A percentile compares a stretch with the other conserved stretches of the same genome.
Evolutionary conservation across 2,797 vertebrate genomes (phyloP).

Genomic region (Eremophila alpestris): DNA sequence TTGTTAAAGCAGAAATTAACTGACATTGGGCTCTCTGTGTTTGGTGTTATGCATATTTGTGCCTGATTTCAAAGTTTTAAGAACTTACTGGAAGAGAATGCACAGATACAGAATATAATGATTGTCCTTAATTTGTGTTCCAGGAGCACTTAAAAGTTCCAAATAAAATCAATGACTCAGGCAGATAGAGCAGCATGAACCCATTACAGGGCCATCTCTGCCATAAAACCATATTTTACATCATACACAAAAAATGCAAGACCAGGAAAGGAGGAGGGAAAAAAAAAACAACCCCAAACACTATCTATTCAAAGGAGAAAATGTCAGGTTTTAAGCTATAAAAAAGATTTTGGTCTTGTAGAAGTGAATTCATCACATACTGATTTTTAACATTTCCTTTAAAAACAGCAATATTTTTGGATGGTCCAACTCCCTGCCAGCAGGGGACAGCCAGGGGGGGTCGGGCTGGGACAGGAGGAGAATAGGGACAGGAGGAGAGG

Average conservation of each 20-base stretch:
- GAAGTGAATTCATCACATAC: not conserved
- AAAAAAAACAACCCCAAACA: not conserved
- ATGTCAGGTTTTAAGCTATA: not conserved
- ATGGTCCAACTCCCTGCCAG: not conserved
- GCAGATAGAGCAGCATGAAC: not conserved
- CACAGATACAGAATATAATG: not conserved
- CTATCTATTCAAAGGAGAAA: not conserved
- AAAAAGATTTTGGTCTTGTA: not conserved
- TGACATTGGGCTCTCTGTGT: not conserved
- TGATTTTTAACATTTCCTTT: not conserved
- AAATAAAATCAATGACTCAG: slow-evolving; percentile 16
- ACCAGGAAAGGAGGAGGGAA: not conserved
- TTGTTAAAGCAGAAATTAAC: not conserved
- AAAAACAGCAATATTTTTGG: not conserved
- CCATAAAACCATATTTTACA: not conserved
- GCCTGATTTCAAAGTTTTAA: not conserved
- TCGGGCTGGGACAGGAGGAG: not conserved
- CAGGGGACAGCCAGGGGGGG: not conserved
- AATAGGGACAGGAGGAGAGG: not conserved
- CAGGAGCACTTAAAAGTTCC: not conserved
- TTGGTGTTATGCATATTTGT: not conserved
- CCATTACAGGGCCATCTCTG: not conserved
- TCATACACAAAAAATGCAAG: not conserved
- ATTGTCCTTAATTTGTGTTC: not conserved
- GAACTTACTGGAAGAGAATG: not conserved